Evolutionary conservation across 2,888 invertebrate species (phyloP), one percentile per base, ranked within the genome.

Genomic region (Podotricha telesiphe): DNA sequence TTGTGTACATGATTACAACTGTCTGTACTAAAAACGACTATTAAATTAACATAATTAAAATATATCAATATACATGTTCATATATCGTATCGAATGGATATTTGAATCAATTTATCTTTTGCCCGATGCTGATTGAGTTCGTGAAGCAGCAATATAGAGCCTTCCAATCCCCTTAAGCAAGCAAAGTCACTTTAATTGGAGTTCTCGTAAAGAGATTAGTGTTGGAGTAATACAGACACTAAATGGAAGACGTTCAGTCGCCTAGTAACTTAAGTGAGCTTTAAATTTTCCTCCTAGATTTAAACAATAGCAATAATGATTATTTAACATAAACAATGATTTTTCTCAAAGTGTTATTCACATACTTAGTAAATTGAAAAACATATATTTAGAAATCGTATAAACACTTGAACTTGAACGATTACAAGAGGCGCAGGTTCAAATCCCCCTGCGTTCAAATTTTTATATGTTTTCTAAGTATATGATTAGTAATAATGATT

Each of bases 161-260:
- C 45, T 56, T 17, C 45, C 53, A 65, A 53, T 69, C 61, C 59
- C 59, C 34, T 65, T 64, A 50, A 51, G 62, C 62, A 58, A 68
- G 64, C 58, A 47, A 55, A 58, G 53, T 69, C 69, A 61, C 47
- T 69, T 65, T 37, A 45, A 68, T 68, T 65, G 17, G 22, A 69
- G 59, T 69, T 62, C 48, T 34, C 45, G 61, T 61, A 53, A 59
- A 59, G 61, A 45, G 59, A 69, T 69, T 65, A 65, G 61, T 69
- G 47, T 65, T 69, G 61, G 55, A 65, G 65, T 50, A 65, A 55
- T 69, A 55, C 53, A 45, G 61, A 19, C 53, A 17, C 13, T 42
- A 69, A 65, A 53, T 65, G 51, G 13, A 34, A 61, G 15, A 42
- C 37, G 28, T 66, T 66, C 37, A 45, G 19, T 51, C 10, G 53